Evolutionary conservation across 2,888 invertebrate genomes (phyloP).

Genomic region (Keiferia lycopersicella): DNA sequence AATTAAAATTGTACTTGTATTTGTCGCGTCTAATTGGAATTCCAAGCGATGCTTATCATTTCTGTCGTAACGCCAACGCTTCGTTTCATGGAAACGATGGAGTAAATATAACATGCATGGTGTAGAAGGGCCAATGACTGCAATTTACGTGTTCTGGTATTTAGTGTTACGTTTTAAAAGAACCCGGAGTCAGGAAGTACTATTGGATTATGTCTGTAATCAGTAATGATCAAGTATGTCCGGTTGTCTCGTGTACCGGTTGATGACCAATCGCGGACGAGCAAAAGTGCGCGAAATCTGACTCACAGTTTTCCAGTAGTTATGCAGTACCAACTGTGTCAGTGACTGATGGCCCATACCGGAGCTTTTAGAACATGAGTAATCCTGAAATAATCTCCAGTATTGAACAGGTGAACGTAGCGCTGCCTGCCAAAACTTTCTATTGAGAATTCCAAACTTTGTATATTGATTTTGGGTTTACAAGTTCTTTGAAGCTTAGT

Average conservation of each 20-base stretch:
- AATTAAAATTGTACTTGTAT: constrained; percentile 6
- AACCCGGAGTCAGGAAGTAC: constrained; percentile 17
- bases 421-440: constrained; percentile 35
- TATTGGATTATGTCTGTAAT: constrained; percentile 20
- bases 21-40: constrained; percentile 3
- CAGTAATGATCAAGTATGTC: constrained; percentile 35
- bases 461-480: neutral
- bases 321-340: constrained; percentile 46
- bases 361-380: constrained; percentile 29
- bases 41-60: constrained; percentile 13
- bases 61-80: constrained; percentile 12
- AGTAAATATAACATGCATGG: neutral
- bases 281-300: constrained; percentile 77
- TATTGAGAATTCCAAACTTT: constrained; percentile 27
- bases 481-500: neutral
- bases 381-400: constrained; percentile 31
- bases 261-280: constrained; percentile 58
- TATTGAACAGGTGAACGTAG: constrained; percentile 14
- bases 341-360: constrained; percentile 38
- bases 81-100: constrained; percentile 20
- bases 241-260: constrained; percentile 46
- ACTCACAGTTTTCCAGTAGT: constrained; percentile 63
- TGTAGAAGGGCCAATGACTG: neutral
- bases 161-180: constrained; percentile 17
- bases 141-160: constrained; percentile 12